Evolutionary conservation across 2,113 vertebrate species (phyloP).

Genomic region (Barnardius zonarius): DNA sequence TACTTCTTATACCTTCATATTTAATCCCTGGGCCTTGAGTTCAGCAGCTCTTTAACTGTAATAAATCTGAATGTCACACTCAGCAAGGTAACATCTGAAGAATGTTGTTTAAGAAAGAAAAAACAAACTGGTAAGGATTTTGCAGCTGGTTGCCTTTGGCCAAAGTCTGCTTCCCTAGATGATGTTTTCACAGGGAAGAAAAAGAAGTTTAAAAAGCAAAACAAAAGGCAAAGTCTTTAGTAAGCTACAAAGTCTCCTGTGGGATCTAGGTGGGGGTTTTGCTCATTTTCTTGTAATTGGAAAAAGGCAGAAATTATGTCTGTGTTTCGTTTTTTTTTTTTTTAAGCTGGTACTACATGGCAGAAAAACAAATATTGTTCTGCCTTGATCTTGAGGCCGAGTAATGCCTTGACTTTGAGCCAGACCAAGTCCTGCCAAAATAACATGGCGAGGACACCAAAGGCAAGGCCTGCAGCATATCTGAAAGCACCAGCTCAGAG

Average conservation of each 20-base stretch:
- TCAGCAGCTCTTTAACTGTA: background rate
- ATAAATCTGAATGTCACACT: background rate
- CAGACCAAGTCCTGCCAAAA: conserved; percentile 46
- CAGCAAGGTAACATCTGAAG: background rate
- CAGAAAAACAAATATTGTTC: background rate
- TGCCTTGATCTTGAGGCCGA: conserved; percentile 11
- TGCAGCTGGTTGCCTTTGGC: background rate
- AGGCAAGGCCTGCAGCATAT: background rate
- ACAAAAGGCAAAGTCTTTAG: background rate
- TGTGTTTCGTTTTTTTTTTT: background rate
- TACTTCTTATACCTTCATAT: background rate
- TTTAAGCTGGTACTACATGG: background rate
- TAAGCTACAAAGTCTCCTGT: background rate
- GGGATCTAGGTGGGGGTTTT: background rate
- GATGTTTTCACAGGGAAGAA: background rate
- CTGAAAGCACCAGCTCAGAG: background rate
- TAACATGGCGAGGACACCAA: conserved; percentile 48
- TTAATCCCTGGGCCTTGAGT: background rate
- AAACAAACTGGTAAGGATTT: background rate
- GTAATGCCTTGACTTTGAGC: background rate
- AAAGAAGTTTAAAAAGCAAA: background rate
- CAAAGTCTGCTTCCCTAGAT: background rate
- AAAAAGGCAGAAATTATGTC: background rate
- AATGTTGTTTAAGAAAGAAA: background rate
- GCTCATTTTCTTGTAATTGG: background rate